Evolutionary conservation across 2,888 invertebrate species (phyloP).

Genomic region (Euzophera pinguis): DNA sequence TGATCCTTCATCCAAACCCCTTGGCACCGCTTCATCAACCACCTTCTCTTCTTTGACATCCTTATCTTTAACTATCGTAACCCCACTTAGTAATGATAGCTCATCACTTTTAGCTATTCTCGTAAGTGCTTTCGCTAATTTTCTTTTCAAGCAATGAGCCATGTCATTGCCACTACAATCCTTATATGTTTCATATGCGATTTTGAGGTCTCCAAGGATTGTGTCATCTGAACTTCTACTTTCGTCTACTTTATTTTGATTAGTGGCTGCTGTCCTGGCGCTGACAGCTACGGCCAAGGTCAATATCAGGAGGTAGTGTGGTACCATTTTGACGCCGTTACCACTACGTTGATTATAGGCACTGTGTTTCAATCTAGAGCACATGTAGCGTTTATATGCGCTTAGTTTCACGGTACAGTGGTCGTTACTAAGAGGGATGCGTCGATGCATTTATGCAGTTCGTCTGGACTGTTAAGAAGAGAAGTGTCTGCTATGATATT

Average conservation of each 20-base stretch:
- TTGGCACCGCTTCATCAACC: slow-evolving; percentile 86
- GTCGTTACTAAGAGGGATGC: slow-evolving; percentile 68
- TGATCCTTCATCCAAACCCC: slow-evolving; percentile 85
- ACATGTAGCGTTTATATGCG: slow-evolving; percentile 72
- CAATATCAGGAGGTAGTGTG: slow-evolving; percentile 79
- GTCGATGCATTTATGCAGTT: slow-evolving; percentile 67
- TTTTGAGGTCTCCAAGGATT: slow-evolving; percentile 83
- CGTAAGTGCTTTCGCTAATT: slow-evolving; percentile 87
- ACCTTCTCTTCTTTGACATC: slow-evolving; percentile 72
- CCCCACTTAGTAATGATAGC: slow-evolving; percentile 85
- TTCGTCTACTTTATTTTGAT: slow-evolving; percentile 67
- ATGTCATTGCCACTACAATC: slow-evolving; percentile 86
- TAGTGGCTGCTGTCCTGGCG: slow-evolving; percentile 74
- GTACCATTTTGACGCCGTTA: slow-evolving; percentile 60
- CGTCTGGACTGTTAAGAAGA: slow-evolving; percentile 36
- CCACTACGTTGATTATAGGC: slow-evolving; percentile 38
- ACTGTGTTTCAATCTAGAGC: slow-evolving; percentile 68
- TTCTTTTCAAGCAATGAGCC: slow-evolving; percentile 88
- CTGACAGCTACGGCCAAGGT: slow-evolving; percentile 73
- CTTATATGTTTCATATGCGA: slow-evolving; percentile 89
- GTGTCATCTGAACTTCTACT: slow-evolving; percentile 66
- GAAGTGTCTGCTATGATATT: slow-evolving; percentile 23
- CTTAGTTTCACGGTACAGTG: slow-evolving; percentile 74
- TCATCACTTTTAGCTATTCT: slow-evolving; percentile 85
- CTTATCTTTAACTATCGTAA: slow-evolving; percentile 85